These are phyloP conservation scores for Ptilorrhoa leucosticta DNA, from an alignment of 2,113 vertebrate species.

Conservation along the genomic window DNA sequence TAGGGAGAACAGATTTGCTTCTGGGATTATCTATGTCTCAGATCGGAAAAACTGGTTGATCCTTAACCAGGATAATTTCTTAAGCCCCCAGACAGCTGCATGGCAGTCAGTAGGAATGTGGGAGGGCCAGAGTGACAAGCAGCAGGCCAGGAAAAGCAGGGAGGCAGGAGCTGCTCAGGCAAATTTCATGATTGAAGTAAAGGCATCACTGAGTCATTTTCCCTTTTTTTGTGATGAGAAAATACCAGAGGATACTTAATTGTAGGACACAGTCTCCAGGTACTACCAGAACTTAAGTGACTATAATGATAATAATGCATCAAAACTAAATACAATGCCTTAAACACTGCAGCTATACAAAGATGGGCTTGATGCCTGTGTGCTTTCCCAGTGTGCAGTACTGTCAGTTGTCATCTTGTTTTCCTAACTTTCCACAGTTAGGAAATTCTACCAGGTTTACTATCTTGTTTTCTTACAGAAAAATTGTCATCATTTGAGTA, in stretches of 20 bases:
- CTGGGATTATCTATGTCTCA: not conserved
- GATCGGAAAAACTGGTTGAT: not conserved
- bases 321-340: not conserved
- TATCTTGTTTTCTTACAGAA: not conserved
- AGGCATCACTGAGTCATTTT: not conserved
- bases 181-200: not conserved
- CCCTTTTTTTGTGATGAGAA: not conserved
- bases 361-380: not conserved
- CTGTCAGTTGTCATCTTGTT: not conserved
- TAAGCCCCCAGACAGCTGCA: not conserved
- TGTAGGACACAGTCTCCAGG: not conserved
- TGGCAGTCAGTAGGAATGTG: not conserved
- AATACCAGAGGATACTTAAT: not conserved
- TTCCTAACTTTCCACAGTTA: not conserved
- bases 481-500: not conserved
- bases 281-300: not conserved
- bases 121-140: not conserved
- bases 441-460: not conserved
- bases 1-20: not conserved
- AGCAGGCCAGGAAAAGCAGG: not conserved
- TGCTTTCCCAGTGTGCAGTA: not conserved
- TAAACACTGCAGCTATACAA: not conserved
- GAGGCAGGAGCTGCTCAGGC: not conserved
- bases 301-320: not conserved
- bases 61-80: not conserved